Conservation (phyloP, 1,140 invertebrate species). For the Habropoda laboriosa region DNA sequence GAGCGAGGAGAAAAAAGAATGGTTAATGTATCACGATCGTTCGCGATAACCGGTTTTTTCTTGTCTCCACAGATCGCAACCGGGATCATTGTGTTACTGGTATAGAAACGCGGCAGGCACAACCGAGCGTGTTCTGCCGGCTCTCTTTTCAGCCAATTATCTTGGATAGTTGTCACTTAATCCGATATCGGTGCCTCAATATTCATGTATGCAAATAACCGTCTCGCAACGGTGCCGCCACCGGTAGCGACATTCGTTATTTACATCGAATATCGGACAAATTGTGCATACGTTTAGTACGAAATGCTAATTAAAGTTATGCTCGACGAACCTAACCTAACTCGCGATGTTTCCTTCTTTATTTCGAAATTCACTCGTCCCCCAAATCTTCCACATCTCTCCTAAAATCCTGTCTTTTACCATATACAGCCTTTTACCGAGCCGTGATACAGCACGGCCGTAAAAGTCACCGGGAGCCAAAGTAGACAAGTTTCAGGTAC, state of each 20-base stretch:
- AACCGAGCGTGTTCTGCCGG: neutral
- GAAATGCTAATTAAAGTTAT: slow-evolving; percentile 24
- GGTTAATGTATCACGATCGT: neutral
- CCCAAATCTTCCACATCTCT: neutral
- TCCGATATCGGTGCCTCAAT: slow-evolving; percentile 31
- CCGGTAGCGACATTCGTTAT: slow-evolving; percentile 61
- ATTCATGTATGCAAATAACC: slow-evolving; percentile 52
- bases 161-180: slow-evolving; percentile 47
- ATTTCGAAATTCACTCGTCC: neutral
- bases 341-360: neutral
- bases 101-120: neutral
- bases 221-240: slow-evolving; percentile 59
- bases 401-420: neutral
- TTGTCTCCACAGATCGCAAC: too few species aligned
- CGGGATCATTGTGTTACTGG: too few species aligned
- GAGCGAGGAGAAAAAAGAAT: too few species aligned
- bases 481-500: too few species aligned
- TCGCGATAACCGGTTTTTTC: slow-evolving; percentile 24
- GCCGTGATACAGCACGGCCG: too few species aligned
- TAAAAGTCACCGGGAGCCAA: too few species aligned
- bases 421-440: too few species aligned
- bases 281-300: slow-evolving; percentile 50
- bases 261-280: slow-evolving; percentile 55
- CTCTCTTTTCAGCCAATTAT: slow-evolving; percentile 30
- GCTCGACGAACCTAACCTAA: neutral